Percentiles rank a stretch among this genome's conserved stretches.
Evolutionary conservation across 2,888 invertebrate species (phyloP).

Genomic region (Horisme vitalbata): DNA sequence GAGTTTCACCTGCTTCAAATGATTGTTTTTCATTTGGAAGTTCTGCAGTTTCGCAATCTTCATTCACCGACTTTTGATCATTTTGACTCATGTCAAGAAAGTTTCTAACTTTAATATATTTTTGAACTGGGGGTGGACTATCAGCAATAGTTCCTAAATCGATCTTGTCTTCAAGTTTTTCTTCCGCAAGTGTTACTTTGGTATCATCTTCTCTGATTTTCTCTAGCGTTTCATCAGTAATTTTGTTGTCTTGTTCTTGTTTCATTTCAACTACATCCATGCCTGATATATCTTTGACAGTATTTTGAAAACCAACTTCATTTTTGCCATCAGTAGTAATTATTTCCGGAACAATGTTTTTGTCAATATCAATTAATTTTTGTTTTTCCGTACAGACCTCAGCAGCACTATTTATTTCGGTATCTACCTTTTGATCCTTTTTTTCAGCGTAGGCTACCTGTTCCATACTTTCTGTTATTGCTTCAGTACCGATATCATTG

Average conservation of each 20-base stretch:
- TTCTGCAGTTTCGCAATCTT: not conserved
- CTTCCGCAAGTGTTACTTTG: not conserved
- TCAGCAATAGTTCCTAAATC: not conserved
- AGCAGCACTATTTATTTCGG: not conserved
- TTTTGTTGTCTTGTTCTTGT: too few relatives aligned
- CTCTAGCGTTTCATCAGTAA: not conserved
- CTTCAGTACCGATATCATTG: not conserved
- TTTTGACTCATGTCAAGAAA: constrained; percentile 1
- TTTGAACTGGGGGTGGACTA: not conserved
- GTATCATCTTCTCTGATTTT: not conserved
- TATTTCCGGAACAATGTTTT: not conserved
- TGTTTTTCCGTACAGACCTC: not conserved
- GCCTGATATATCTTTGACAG: not conserved
- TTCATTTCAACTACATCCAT: not conserved
- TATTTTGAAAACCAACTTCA: too few relatives aligned
- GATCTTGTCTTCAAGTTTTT: not conserved
- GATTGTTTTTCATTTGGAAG: not conserved
- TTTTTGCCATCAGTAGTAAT: not conserved
- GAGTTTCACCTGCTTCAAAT: not conserved
- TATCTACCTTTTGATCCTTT: not conserved
- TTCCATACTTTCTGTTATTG: not conserved
- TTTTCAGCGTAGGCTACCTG: not conserved
- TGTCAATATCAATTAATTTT: not conserved
- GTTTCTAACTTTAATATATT: constrained; percentile 4
- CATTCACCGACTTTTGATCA: not conserved